These are phyloP conservation scores for Nothoprocta pentlandii DNA, from an alignment of 2,113 vertebrate genomes.

Conservation along the genomic window DNA sequence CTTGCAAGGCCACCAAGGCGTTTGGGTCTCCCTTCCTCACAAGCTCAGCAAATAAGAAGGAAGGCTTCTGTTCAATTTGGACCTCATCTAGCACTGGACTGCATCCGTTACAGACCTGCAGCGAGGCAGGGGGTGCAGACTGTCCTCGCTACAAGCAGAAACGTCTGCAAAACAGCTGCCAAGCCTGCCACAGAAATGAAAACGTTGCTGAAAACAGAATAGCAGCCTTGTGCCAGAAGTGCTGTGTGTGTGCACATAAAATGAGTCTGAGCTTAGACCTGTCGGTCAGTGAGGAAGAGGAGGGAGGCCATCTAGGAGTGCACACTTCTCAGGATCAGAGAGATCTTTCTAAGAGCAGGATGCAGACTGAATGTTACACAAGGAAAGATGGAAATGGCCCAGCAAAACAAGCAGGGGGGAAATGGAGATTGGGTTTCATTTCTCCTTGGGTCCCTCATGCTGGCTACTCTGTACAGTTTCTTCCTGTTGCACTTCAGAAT, in stretches of 20 bases:
- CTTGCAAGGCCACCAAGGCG: neutral
- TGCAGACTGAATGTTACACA: neutral
- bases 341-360: neutral
- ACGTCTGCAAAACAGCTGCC: accelerated
- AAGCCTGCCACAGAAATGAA: neutral
- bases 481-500: neutral
- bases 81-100: neutral
- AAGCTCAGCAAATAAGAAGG: neutral
- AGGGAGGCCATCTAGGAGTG: neutral
- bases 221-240: neutral
- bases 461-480: neutral
- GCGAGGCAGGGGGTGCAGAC: neutral
- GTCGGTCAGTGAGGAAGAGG: neutral
- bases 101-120: neutral
- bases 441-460: neutral
- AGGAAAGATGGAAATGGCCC: neutral
- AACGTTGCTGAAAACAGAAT: neutral
- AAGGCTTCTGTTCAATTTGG: neutral
- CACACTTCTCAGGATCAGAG: neutral
- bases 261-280: neutral
- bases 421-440: neutral
- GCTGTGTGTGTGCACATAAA: accelerated
- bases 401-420: neutral
- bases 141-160: neutral
- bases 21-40: neutral